Conservation (phyloP, 2,888 invertebrate genomes). For the Germaria angustata region DNA sequence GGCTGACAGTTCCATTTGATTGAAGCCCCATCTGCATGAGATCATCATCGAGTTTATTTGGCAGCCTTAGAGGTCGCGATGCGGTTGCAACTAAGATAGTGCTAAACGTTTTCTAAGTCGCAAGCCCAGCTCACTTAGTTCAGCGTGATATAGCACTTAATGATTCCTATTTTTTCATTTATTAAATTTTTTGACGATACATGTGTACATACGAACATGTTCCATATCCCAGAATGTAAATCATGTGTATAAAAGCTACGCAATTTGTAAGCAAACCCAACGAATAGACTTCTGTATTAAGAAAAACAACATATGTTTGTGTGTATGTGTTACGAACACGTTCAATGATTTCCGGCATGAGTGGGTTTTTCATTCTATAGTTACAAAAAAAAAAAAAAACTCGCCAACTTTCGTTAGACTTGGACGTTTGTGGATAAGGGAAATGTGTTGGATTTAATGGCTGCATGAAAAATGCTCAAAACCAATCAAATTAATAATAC, state of each 20-base stretch:
- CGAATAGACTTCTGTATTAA: too few species aligned
- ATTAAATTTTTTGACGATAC: neutral
- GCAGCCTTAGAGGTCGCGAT: too few species aligned
- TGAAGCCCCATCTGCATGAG: too few species aligned
- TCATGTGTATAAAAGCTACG: slow-evolving; percentile 32
- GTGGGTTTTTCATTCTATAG: slow-evolving; percentile 62
- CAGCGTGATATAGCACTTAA: too few species aligned
- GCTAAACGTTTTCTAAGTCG: too few species aligned
- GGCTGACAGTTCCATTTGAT: too few species aligned
- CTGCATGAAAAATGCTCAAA: neutral
- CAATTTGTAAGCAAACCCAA: neutral
- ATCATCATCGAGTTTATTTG: too few species aligned
- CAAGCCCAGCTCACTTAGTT: too few species aligned
- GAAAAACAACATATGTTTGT: neutral
- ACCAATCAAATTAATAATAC: neutral
- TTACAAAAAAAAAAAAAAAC: neutral
- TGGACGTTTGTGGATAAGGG: neutral
- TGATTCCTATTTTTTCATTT: neutral
- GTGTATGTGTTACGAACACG: slow-evolving; percentile 63
- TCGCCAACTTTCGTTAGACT: slow-evolving; percentile 9
- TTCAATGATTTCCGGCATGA: slow-evolving; percentile 70
- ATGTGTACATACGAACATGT: neutral
- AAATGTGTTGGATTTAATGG: neutral
- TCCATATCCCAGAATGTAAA: slow-evolving; percentile 17
- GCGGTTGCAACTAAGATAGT: too few species aligned